These are phyloP conservation scores for Agelastica alni DNA, from an alignment of 2,888 invertebrate genomes.

Conservation along the genomic window DNA sequence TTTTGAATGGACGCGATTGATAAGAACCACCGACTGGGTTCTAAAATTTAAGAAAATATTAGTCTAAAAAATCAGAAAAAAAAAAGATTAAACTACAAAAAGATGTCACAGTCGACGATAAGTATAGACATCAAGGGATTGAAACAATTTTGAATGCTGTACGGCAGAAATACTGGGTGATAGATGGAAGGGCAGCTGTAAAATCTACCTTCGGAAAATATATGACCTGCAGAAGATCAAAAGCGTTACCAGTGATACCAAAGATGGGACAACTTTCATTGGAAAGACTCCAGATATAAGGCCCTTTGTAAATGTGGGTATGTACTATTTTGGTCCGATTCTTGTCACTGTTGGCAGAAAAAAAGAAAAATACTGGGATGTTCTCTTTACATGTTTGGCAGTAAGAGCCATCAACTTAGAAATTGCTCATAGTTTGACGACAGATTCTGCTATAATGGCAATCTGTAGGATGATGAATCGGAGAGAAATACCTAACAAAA, in stretches of 20 bases:
- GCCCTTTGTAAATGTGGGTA: no score
- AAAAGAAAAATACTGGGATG: conserved; percentile 18
- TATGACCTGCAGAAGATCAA: conserved; percentile 1
- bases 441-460: conserved; percentile 14
- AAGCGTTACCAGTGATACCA: neutral
- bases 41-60: neutral
- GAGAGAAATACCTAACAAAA: neutral
- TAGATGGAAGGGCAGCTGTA: conserved; percentile 18
- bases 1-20: no score
- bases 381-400: conserved; percentile 18
- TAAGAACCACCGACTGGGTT: no score
- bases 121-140: conserved; percentile 5
- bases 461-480: conserved; percentile 1
- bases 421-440: conserved; percentile 10
- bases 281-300: conserved; percentile 1
- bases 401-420: conserved; percentile 19
- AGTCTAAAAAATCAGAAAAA: neutral
- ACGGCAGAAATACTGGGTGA: conserved; percentile 17
- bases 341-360: conserved; percentile 6
- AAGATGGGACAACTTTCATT: conserved; percentile 6
- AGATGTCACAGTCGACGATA: neutral
- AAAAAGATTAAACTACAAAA: neutral
- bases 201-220: conserved; percentile 1
- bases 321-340: conserved; percentile 23
- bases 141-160: conserved; percentile 15